Base-by-base conservation (phyloP, 1,140 invertebrate genomes). In the Drosophila leontia region DNA sequence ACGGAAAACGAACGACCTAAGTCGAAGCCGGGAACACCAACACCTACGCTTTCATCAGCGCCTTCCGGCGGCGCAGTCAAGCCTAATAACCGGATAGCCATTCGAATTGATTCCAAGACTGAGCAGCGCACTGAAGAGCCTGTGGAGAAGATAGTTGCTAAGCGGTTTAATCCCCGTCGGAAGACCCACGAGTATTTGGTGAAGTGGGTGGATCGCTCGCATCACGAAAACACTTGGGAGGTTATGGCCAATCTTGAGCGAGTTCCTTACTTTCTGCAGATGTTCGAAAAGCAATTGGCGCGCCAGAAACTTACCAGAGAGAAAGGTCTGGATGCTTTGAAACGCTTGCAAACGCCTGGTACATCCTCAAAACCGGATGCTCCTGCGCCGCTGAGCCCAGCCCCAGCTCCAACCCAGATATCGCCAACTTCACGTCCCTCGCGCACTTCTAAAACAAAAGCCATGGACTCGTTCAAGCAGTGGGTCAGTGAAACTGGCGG, bases 151-250 rank as follows among this genome's bases (percentile, higher is more conserved):
- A 97, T 97, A 70, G 94, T 97, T 37, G 96, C 96, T 11, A 97
- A 97, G 91, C 94, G 96, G 15, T 97, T 95, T 84, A 97, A 97
- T 93, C 95, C 96, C 7, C 94, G 96, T 47, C 96, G 95, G 61
- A 96, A 95, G 88, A 95, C 95, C 61, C 95, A 95, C 75, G 96
- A 97, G 93, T 97, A 97, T 93, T 93, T 97, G 78, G 94, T 97
- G 13, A 97, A 97, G 92, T 97, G 96, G 96, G 96, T 97, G 91
- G 95, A 96, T 65, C 96, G 95, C 82, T 93, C 95, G 29, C 95
- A 95, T 82, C 95, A 96, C 65, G 94, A 95, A 61, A 97, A 96
- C 91, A 96, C 96, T 13, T 97, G 96, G 96, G 96, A 97, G 87
- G 95, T 96, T 4, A 94, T 95, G 19, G 94, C 95, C 47, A 95